Conservation (phyloP, 2,113 vertebrate genomes). For the Clarias magur region DNA sequence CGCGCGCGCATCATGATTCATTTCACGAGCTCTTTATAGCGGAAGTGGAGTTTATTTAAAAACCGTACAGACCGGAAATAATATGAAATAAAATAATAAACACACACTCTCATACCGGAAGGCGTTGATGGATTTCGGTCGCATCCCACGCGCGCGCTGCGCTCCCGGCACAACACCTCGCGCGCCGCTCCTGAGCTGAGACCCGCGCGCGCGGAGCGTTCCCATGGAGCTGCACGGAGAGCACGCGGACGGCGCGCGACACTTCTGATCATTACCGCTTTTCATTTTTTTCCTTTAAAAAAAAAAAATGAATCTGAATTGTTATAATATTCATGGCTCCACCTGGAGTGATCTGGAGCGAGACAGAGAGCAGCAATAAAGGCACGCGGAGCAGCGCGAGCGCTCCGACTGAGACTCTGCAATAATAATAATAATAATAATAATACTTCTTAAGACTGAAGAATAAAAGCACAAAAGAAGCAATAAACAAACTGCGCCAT, state of each 20-base stretch:
- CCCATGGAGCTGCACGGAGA: conserved; percentile 61
- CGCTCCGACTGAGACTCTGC: conserved; percentile 62
- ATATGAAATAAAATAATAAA: too few species aligned
- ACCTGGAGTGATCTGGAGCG: conserved; percentile 52
- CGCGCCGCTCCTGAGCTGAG: conserved; percentile 48
- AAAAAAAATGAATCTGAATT: background rate
- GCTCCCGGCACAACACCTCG: conserved; percentile 44
- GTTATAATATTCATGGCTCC: conserved; percentile 42
- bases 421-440: conserved; percentile 57
- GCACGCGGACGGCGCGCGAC: conserved; percentile 53
- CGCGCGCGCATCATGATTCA: background rate
- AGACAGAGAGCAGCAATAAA: conserved; percentile 57
- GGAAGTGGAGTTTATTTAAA: background rate
- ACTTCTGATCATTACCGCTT: conserved; percentile 55
- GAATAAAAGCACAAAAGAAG: conserved; percentile 63
- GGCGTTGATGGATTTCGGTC: conserved; percentile 38
- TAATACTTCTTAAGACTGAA: background rate
- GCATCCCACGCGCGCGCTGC: conserved; percentile 46
- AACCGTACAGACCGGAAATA: background rate
- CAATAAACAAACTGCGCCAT: conserved; percentile 66
- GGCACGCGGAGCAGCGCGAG: conserved; percentile 43
- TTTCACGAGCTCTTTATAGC: background rate
- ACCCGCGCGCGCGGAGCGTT: conserved; percentile 50
- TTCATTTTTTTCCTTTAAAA: conserved; percentile 17
- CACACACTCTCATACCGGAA: background rate